Evolutionary conservation across 2,797 vertebrate genomes (phyloP).

Genomic region (Anguilla anguilla): DNA sequence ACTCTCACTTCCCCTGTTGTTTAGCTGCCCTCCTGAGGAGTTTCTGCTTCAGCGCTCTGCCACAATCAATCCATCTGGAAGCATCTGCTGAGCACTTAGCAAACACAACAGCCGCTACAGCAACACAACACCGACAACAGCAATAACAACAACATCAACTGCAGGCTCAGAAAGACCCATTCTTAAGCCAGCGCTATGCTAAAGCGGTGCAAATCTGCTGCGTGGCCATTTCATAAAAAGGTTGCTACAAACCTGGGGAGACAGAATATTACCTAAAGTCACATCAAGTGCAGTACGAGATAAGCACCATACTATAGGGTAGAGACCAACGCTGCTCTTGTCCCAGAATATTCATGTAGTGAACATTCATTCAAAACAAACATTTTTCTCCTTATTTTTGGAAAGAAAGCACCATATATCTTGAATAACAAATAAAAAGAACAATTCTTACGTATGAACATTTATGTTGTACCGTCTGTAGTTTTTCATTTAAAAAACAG

Average conservation of each 20-base stretch:
- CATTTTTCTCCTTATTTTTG: neutral
- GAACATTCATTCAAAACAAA: neutral
- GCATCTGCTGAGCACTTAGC: slow-evolving; percentile 59
- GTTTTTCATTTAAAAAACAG: neutral
- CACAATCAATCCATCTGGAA: slow-evolving; percentile 67
- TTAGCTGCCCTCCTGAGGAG: slow-evolving; percentile 43
- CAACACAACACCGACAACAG: slow-evolving; percentile 18
- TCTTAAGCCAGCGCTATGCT: neutral
- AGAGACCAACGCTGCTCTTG: neutral
- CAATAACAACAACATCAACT: neutral
- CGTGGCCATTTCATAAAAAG: neutral
- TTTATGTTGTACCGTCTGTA: neutral
- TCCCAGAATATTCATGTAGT: neutral
- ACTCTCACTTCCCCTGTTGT: neutral
- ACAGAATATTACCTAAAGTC: neutral
- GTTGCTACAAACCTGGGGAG: neutral
- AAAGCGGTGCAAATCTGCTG: slow-evolving; percentile 25
- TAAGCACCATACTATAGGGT: neutral
- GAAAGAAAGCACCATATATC: neutral
- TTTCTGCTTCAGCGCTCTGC: slow-evolving; percentile 66
- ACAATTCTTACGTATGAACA: neutral
- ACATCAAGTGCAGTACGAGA: neutral
- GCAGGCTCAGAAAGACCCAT: neutral
- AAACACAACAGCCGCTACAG: slow-evolving; percentile 54
- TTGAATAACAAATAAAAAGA: neutral